Evolutionary conservation across 2,888 invertebrate genomes (phyloP), one percentile per base, ranked within the genome.

Genomic region (Thera obeliscata): DNA sequence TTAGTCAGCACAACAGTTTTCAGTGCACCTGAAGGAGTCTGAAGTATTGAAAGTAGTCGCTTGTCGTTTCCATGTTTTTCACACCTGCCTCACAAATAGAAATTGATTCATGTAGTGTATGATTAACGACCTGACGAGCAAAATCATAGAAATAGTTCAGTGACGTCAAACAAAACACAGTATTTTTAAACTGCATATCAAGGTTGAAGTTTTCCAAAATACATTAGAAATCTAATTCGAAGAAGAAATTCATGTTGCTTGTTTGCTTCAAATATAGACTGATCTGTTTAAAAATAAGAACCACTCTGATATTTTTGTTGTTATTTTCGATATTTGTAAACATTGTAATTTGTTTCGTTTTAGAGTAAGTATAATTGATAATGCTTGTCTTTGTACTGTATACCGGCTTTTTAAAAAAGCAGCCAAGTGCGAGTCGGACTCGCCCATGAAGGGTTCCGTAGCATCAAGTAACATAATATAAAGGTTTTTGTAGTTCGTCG

Each of bases 81-180:
- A 72, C 87, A 77, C 78, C 72, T 78, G 82, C 73, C 79, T 84
- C 74, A 85, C 84, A 85, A 89, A 87, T 89, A 92, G 85, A 77
- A 74, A 83, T 89, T 90, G 92, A 93, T 88, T 93, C 93, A 93
- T 84, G 80, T 78, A 75, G 76, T 83, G 80, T 78, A 76, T 77
- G 77, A 75, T 79, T 76, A 79, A 75, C 75, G 75, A 74, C 78
- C 79, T 74, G 76, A 78, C 79, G 79, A 82, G 76, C 81, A 79
- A 76, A 81, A 76, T 79, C 82, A 81, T 85, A 76, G 79, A 88
- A 90, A 92, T 90, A 89, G 87, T 83, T 61, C 66, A 67, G 76
- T 89, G 89, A 89, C 91, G 90, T 90, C 90, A 89, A 87, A 85
- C 81, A 81, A 83, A 75, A 81, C 76, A 77, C 75, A 81, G 82